Evolutionary conservation across 2,888 invertebrate genomes (phyloP), one percentile per base, ranked within the genome.

Genomic region (Drosophila crucigera): DNA sequence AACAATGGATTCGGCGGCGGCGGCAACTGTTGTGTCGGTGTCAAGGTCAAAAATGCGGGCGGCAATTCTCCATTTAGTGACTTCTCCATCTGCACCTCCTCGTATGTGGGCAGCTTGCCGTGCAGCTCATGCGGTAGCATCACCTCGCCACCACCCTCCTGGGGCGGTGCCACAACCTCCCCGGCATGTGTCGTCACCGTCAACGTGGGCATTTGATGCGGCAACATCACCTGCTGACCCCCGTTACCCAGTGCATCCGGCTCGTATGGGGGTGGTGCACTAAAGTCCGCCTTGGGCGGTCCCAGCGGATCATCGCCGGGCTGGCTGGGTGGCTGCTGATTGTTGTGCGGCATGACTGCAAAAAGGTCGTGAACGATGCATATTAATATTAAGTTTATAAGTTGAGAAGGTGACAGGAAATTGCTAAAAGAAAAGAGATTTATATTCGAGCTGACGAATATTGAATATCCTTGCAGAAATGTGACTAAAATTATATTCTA

Each of bases 21-120:
- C 59, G 91, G 90, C 80, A 87, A 82, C 74, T 88, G 91, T 74
- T 91, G 90, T 56, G 90, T 81, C 55, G 83, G 82, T 68, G 91
- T 90, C 84, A 90, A 82, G 68, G 91, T 90, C 62, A 92, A 76
- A 78, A 92, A 91, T 76, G 91, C 90, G 64, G 92, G 92, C 71
- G 94, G 94, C 49, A 95, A 93, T 87, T 96, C 96, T 55, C 96
- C 96, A 90, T 97, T 97, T 86, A 97, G 93, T 82, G 96, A 95
- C 92, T 98, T 98, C 91, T 97, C 97, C 84, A 97, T 94, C 92
- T 98, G 97, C 60, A 98, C 98, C 93, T 98, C 98, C 93, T 98
- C 98, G 92, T 98, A 98, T 19, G 97, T 97, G 62, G 93, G 98
- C 89, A 98, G 94, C 93, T 97, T 97, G 33, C 96, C 96, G 78